Evolutionary conservation across 2,888 invertebrate genomes (phyloP).

Genomic region (Salticus scenicus): DNA sequence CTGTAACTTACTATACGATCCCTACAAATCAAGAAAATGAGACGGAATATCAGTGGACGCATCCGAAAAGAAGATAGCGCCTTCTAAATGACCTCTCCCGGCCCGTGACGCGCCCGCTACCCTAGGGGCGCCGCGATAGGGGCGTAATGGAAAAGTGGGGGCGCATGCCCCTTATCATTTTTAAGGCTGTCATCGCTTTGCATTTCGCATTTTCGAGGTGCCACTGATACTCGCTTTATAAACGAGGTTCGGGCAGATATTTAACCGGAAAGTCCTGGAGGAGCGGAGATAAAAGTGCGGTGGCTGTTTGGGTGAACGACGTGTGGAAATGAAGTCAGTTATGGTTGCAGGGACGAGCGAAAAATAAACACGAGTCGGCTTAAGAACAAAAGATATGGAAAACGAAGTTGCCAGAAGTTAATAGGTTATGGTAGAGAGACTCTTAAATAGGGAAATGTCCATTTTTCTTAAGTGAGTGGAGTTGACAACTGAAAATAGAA

Average conservation of each 20-base stretch:
- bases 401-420: no score
- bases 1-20: neutral
- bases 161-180: constrained; percentile 2
- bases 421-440: no score
- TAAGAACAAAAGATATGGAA: no score
- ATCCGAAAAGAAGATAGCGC: constrained; percentile 59
- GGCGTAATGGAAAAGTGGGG: neutral
- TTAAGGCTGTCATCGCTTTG: constrained; percentile 12
- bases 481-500: no score
- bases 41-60: constrained; percentile 48
- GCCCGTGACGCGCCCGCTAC: neutral
- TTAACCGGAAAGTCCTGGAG: constrained; percentile 1
- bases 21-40: constrained; percentile 59
- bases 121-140: neutral
- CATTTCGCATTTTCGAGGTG: constrained; percentile 14
- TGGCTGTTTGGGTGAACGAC: neutral
- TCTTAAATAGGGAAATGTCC: no score
- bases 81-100: constrained; percentile 59
- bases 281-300: neutral
- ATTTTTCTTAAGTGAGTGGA: no score
- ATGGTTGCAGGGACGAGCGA: neutral
- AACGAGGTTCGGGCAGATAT: neutral
- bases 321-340: neutral
- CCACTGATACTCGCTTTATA: constrained; percentile 11
- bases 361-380: neutral